Evolutionary conservation across 2,113 vertebrate genomes (phyloP).

Genomic region (Psittacara wagleri): DNA sequence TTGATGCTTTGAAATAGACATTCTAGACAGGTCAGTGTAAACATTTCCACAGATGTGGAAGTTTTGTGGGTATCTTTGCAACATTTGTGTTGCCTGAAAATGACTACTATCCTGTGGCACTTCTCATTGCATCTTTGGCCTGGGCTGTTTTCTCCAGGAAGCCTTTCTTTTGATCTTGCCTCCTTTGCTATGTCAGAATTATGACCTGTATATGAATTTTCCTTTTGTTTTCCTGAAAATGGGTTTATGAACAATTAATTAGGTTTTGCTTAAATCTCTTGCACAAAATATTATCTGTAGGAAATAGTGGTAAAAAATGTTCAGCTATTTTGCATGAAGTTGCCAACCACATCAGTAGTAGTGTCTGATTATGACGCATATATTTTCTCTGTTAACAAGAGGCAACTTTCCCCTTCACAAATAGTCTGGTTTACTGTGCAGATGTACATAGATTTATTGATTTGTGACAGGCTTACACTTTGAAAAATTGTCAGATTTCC

Average conservation of each 20-base stretch:
- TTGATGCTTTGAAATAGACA: neutral
- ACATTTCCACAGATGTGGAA: neutral
- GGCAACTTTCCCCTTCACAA: neutral
- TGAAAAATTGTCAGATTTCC: neutral
- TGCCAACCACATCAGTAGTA: neutral
- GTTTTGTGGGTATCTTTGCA: neutral
- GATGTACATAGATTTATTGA: fast-evolving
- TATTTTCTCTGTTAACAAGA: neutral
- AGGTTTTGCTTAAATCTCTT: neutral
- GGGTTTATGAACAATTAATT: neutral
- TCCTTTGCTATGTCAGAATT: neutral
- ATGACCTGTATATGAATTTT: neutral
- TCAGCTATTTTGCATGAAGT: neutral
- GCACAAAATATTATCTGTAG: neutral
- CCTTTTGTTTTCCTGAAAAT: neutral
- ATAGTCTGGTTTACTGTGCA: neutral
- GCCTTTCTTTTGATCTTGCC: neutral
- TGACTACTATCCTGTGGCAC: neutral
- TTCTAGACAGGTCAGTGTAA: neutral
- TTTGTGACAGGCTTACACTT: neutral
- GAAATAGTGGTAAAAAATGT: neutral
- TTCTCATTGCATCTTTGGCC: neutral
- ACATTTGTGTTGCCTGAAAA: neutral
- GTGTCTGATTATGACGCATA: neutral
- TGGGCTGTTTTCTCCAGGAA: neutral